Evolutionary conservation across 2,888 invertebrate species (phyloP), one percentile per base, ranked within the genome.

Genomic region (Drosophila paracracens): DNA sequence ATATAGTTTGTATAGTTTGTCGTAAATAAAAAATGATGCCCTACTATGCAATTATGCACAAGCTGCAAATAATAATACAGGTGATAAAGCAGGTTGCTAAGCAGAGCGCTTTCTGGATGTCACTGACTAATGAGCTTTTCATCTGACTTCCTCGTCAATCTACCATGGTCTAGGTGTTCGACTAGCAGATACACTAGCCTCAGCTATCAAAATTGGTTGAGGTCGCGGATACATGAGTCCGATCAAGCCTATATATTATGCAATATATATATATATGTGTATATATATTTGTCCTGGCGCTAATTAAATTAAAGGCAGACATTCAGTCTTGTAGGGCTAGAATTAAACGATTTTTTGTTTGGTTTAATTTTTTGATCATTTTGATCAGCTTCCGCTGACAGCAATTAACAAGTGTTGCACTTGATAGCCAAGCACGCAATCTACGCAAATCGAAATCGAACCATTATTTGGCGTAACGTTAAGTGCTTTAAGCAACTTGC

Each of bases 1-100:
- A 46, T 13, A 27, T 27, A 11, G 33, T 65, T 58, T 76, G 78
- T 64, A 70, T 79, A 70, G 25, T 25, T 25, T 65, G 77, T 79
- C 81, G 82, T 82, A 87, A 87, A 82, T 82, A 78, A 74, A 88
- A 78, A 88, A 88, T 88, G 88, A 88, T 80, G 78, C 57, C 75
- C 90, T 88, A 88, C 89, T 88, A 86, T 82, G 79, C 82, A 82
- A 84, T 46, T 46, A 46, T 46, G 46, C 46, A 25, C 82, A 79
- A 53, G 65, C 29, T 51, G 36, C 48, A 76, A 61, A 35, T 61
- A 69, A 46, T 71, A 63, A 68, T 64, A 50, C 79, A 74, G 78
- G 75, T 78, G 77, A 68, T 75, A 79, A 68, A 59, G 53, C 64
- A n/a, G 40, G 66, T 57, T 60, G 71, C 61, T 70, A 68, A 76